Evolutionary conservation across 2,797 vertebrate genomes (phyloP), one percentile per base, ranked within the genome.

Genomic region (Tenualosa thibaudeaui): DNA sequence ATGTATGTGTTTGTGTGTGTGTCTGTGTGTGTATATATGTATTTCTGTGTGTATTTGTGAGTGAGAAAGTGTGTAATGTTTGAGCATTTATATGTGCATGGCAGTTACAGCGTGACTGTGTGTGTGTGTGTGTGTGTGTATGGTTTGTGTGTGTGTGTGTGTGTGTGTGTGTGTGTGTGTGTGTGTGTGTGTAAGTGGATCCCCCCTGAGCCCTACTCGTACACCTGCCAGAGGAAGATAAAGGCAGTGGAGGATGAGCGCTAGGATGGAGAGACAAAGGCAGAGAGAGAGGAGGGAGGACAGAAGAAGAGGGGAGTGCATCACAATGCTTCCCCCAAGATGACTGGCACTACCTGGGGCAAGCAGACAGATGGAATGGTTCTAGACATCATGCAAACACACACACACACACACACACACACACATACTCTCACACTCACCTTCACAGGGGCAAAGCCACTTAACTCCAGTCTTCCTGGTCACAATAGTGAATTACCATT

Each of bases 171-270:
- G 71, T 75, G 71, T 75, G 31, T 75, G 71, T 43, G 71, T 75
- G 37, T 75, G 71, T 43, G 71, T 46, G 37, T 75, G 31, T 75
- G 71, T 78, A 46, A 43, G 71, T 46, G 83, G 81, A 85, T 82
- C 85, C 85, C 88, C 88, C 86, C 86, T 88, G 88, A 87, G 89
- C 51, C 87, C 87, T 83, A 81, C 46, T 81, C 87, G 88, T 90
- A 86, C 91, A 94, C 91, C 92, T 94, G 93, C 92, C 93, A 94
- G 91, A 91, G 86, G 88, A 87, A 89, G 90, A 94, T 93, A 94
- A 94, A 94, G 91, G 88, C 86, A 86, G 87, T 84, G 91, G 92
- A 93, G 93, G 93, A 91, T 92, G 90, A 89, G 90, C 91, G 89
- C 94, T 93, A 93, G 89, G 37, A 68, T 68, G 65, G 65, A 37